Base-by-base conservation (phyloP, 2,113 vertebrate genomes). In the Perca schrenkii region DNA sequence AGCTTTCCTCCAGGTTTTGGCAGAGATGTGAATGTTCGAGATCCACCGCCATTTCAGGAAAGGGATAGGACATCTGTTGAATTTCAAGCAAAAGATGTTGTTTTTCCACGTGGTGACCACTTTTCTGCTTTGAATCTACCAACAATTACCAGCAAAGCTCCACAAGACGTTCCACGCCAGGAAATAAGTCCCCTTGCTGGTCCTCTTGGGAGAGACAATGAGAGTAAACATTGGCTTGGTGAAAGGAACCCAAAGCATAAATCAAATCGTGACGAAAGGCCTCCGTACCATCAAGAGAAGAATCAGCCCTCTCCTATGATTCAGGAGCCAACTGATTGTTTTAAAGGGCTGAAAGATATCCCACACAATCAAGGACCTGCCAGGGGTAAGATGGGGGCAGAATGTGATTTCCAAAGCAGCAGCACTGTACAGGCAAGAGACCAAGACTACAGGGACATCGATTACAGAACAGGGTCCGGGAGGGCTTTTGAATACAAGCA, bases 361-460 rank as follows among this genome's bases (percentile, higher is more conserved):
- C 65, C 87, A 74, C 79, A 79, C 57, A 89, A 80, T 76, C 89
- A 91, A 43, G 89, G 83, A 56, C 80, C 85, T 76, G 87, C 81
- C 11, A 88, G 79, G 68, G 81, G 54, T 28, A 93, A 91, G 60
- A 60, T 94, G 16, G 77, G 62, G 12, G 58, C 67, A 2, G 90
- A 80, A 77, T 86, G 80, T 64, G 92, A 97, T 82, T 96, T 97
- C 78, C 95, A 95, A 89, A 96, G 95, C 86, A 95, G 86, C 74
- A 95, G 96, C 92, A 94, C 96, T 66, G 92, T 90, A n/a, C 96
- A 97, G 82, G 93, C 96, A 49, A 94, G 93, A 90, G 98, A 97
- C 90, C 98, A 99, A 85, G 98, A 99, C 81, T 99, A 98, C 85
- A 95, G 97, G 8, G 98, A 99, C 85, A 98, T 98, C 72, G 98